A percentile compares a stretch with the other conserved stretches of the same genome.
Conservation (phyloP, 2,797 vertebrate species). For the Gymnoscopelus microlampas region DNA sequence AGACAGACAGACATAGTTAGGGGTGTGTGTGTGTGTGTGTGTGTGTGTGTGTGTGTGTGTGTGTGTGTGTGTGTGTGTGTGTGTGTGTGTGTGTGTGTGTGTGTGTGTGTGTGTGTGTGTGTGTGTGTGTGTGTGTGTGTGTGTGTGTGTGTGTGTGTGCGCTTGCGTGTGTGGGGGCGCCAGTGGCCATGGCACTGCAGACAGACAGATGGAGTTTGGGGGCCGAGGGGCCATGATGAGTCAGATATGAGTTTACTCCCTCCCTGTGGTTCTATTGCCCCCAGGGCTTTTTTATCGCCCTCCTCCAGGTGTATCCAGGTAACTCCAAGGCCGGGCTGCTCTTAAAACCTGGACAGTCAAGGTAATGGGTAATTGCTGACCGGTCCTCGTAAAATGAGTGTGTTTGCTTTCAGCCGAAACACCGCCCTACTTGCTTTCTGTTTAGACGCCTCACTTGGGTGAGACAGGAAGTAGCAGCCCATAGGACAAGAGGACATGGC, state of each 20-base stretch:
- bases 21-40: too few relatives aligned
- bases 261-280: constrained; percentile 62
- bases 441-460: constrained; percentile 44
- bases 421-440: constrained; percentile 47
- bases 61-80: too few relatives aligned
- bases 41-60: not conserved
- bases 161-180: constrained; percentile 37
- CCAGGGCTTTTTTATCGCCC: constrained; percentile 77
- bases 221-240: constrained; percentile 28
- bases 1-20: constrained; percentile 22
- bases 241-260: constrained; percentile 64
- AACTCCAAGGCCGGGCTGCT: constrained; percentile 86
- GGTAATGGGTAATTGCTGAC: constrained; percentile 86
- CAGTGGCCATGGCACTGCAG: constrained; percentile 21
- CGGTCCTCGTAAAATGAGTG: constrained; percentile 77
- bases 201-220: constrained; percentile 57
- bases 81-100: too few relatives aligned
- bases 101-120: too few relatives aligned
- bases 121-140: too few relatives aligned
- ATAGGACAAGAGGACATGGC: constrained; percentile 20
- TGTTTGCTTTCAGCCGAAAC: constrained; percentile 79
- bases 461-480: constrained; percentile 28
- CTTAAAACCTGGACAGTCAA: constrained; percentile 87
- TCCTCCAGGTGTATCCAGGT: constrained; percentile 86
- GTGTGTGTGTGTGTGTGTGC: too few relatives aligned